phyloP scores from a whole-genome alignment of 2,888 invertebrate species.

The Spodoptera exigua region DNA sequence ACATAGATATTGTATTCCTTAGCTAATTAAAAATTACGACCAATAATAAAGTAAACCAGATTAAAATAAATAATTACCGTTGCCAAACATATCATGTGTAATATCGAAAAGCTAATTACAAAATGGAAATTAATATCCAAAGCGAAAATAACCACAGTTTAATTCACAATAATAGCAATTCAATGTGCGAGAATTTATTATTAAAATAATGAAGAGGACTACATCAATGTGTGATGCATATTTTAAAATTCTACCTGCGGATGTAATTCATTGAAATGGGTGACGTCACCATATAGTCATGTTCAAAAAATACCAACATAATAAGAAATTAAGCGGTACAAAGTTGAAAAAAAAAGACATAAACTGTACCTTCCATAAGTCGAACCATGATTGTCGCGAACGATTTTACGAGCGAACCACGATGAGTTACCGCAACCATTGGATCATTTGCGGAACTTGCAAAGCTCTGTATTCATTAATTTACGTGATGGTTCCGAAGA shows the following conservation, averaged over 20 bases:
- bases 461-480: conserved; percentile 78
- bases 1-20: too few relatives aligned
- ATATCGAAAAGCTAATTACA: conserved; percentile 9
- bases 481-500: conserved; percentile 79
- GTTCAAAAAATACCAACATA: conserved; percentile 15
- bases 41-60: too few relatives aligned
- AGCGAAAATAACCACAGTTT: conserved; percentile 3
- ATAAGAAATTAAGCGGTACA: conserved; percentile 43
- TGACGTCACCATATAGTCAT: conserved; percentile 26
- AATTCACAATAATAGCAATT: conserved; percentile 13
- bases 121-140: conserved; percentile 15
- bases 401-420: conserved; percentile 68
- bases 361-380: conserved; percentile 38
- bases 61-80: too few relatives aligned
- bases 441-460: conserved; percentile 70
- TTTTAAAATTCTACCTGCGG: conserved; percentile 6
- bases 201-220: conserved; percentile 5
- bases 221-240: conserved; percentile 5
- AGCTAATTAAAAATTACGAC: too few relatives aligned
- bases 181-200: conserved; percentile 4
- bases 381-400: conserved; percentile 56
- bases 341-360: conserved; percentile 51
- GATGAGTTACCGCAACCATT: conserved; percentile 68
- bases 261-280: conserved; percentile 26
- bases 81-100: too few relatives aligned